phyloP scores from a whole-genome alignment of 2,113 vertebrate species.

The Mesocricetus auratus region DNA sequence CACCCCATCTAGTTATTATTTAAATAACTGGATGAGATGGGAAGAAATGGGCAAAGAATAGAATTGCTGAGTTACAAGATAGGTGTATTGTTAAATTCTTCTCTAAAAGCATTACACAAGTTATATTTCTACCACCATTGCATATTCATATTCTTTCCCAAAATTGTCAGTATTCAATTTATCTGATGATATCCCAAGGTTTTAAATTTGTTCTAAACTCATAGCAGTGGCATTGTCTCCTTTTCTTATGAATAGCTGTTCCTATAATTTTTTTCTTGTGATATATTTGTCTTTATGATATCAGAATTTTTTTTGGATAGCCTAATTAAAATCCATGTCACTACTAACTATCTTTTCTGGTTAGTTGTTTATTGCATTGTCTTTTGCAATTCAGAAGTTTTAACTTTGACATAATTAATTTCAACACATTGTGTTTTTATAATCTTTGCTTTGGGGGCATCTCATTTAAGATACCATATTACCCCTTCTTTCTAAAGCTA shows the following conservation, averaged over 20 bases:
- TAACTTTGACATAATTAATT: neutral
- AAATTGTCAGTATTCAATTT: neutral
- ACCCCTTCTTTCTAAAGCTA: conserved; percentile 12
- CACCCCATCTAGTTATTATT: neutral
- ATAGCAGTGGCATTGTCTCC: neutral
- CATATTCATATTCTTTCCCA: neutral
- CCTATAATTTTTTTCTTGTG: neutral
- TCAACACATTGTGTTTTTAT: neutral
- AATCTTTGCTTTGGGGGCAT: neutral
- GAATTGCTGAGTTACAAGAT: neutral
- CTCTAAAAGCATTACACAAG: neutral
- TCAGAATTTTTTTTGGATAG: conserved; percentile 16
- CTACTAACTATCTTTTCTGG: neutral
- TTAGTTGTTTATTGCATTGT: neutral
- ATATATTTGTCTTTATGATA: conserved; percentile 28
- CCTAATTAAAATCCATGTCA: neutral
- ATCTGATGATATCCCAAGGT: neutral
- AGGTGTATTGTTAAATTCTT: neutral
- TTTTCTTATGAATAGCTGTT: neutral
- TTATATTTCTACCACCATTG: neutral
- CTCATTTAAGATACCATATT: neutral
- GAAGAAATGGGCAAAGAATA: neutral
- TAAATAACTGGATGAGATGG: neutral
- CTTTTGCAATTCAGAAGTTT: neutral
- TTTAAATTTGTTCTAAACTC: neutral